phyloP scores from a whole-genome alignment of 2,888 invertebrate genomes.

The Thalpophila matura region DNA sequence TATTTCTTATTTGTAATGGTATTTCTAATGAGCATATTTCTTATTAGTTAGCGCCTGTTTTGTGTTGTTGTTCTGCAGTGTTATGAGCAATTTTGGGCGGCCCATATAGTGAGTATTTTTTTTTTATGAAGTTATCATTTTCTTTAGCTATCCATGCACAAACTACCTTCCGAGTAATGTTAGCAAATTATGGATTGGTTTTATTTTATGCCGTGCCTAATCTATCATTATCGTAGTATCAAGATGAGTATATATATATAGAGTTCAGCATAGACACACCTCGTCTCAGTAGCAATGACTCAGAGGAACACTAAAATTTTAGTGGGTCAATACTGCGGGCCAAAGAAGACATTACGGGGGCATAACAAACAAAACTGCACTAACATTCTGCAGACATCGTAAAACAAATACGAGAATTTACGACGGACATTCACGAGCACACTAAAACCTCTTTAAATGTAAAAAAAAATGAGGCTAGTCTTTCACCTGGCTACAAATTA shows the following conservation, averaged over 20 bases:
- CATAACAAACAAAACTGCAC: slow-evolving; percentile 25
- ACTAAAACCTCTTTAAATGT: slow-evolving; percentile 29
- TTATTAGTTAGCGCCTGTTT: neutral
- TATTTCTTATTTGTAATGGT: slow-evolving; percentile 2
- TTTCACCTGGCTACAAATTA: slow-evolving; percentile 20
- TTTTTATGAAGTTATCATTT: too few relatives aligned
- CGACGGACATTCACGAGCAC: slow-evolving; percentile 29
- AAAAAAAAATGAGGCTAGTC: slow-evolving; percentile 26
- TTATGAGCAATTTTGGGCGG: too few relatives aligned
- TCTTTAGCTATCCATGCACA: neutral
- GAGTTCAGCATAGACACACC: too few relatives aligned
- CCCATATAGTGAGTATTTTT: too few relatives aligned
- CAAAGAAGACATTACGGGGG: slow-evolving; percentile 19
- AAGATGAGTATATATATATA: too few relatives aligned
- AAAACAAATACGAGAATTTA: slow-evolving; percentile 43
- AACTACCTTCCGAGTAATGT: too few relatives aligned
- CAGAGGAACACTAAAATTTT: neutral
- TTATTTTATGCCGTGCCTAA: too few relatives aligned
- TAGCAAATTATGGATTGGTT: too few relatives aligned
- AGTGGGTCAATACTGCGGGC: slow-evolving; percentile 30
- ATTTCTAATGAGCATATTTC: neutral
- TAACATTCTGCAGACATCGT: slow-evolving; percentile 44
- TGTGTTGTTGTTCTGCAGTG: neutral
- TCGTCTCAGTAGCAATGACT: slow-evolving; percentile 1
- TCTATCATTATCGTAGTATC: too few relatives aligned